Percentiles rank a stretch among this genome's conserved stretches.
Conservation (phyloP, 1,140 invertebrate species). For the Harpegnathos saltator region DNA sequence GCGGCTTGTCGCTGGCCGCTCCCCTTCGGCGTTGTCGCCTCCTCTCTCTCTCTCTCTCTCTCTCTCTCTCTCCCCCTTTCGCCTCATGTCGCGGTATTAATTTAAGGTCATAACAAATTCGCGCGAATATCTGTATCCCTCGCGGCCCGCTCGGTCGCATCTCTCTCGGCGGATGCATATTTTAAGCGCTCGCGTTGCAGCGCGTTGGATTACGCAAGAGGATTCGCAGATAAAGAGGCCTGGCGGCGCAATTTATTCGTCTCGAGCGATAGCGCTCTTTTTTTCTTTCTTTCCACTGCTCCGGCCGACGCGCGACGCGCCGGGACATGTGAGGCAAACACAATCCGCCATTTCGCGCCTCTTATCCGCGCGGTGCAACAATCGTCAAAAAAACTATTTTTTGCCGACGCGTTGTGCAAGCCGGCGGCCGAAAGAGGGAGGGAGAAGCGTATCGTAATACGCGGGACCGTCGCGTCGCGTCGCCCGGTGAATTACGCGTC, state of each 20-base stretch:
- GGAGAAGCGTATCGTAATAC: too few species aligned
- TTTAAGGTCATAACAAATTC: conserved; percentile 36
- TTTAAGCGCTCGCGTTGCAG: conserved; percentile 24
- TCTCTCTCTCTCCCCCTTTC: conserved; percentile 64
- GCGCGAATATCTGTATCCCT: background rate
- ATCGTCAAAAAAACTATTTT: background rate
- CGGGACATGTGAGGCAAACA: background rate
- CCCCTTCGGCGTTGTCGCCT: background rate
- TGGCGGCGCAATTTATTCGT: background rate
- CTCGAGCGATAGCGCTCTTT: conserved; percentile 4
- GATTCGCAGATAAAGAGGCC: conserved; percentile 2
- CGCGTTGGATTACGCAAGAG: background rate
- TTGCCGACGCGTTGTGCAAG: background rate
- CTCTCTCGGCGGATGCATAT: background rate
- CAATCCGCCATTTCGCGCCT: background rate
- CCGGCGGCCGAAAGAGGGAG: too few species aligned
- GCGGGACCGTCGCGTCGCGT: too few species aligned
- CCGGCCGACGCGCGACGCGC: too few species aligned
- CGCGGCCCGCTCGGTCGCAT: background rate
- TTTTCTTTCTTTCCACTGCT: background rate
- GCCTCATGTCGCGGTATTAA: conserved; percentile 6
- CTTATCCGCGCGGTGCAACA: background rate
- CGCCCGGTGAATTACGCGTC: background rate
- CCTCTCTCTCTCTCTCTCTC: conserved; percentile 8
- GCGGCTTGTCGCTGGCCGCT: too few species aligned